Conservation (phyloP, 2,888 invertebrate species). For the Galerucella nymphaeae region DNA sequence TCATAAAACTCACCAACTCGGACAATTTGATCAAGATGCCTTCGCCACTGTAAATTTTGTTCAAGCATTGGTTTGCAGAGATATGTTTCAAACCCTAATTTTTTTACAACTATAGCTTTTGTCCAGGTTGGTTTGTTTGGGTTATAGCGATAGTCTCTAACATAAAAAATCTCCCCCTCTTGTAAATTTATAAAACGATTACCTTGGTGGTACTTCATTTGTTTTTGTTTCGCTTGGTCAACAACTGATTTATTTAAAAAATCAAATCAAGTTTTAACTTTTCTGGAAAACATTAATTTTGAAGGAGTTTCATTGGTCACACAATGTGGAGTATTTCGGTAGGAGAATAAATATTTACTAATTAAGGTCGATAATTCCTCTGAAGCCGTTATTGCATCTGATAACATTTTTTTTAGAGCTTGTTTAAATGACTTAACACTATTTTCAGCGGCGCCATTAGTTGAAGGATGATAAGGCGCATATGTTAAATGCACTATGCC, state of each 20-base stretch:
- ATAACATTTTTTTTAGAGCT: conserved; percentile 17
- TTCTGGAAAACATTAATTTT: conserved; percentile 12
- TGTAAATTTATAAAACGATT: not conserved
- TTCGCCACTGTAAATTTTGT: too few species aligned
- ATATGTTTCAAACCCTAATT: too few species aligned
- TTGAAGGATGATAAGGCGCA: conserved; percentile 23
- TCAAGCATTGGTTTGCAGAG: too few species aligned
- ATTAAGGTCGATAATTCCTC: not conserved
- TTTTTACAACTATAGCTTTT: too few species aligned
- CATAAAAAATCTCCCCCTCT: not conserved
- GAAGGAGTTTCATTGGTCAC: not conserved
- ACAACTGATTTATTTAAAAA: conserved; percentile 1
- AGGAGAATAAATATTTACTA: conserved; percentile 18
- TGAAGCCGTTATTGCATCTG: conserved; percentile 4
- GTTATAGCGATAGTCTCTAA: too few species aligned
- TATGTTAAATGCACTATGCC: not conserved
- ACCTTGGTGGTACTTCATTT: not conserved
- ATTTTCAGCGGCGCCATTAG: conserved; percentile 25
- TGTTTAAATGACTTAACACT: conserved; percentile 25
- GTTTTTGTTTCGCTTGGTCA: not conserved
- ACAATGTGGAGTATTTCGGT: conserved; percentile 9
- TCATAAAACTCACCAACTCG: too few species aligned
- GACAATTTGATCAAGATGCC: too few species aligned
- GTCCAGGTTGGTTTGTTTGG: too few species aligned
- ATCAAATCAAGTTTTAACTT: conserved; percentile 14